Percentiles rank a stretch among this genome's conserved stretches.
phyloP scores from a whole-genome alignment of 2,797 vertebrate genomes.

The Babyrousa celebensis region DNA sequence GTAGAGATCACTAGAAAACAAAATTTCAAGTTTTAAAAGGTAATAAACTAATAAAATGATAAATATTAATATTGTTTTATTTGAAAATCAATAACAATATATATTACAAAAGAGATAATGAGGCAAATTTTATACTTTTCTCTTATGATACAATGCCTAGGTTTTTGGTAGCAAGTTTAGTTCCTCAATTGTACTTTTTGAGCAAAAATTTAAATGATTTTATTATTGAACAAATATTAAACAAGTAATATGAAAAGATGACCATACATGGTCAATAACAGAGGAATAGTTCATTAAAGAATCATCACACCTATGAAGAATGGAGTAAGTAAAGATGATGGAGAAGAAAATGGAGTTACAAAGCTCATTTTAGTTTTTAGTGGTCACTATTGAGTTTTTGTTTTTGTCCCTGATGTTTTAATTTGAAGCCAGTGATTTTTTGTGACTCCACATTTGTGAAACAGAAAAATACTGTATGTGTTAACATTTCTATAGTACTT shows the following conservation, averaged over 20 bases:
- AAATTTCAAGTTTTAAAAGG: neutral
- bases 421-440: neutral
- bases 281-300: neutral
- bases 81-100: neutral
- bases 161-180: neutral
- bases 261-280: neutral
- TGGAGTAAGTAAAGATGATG: neutral
- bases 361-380: neutral
- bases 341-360: neutral
- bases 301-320: neutral
- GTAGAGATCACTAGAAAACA: neutral
- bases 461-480: conserved; percentile 9
- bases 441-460: neutral
- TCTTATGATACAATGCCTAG: neutral
- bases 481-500: conserved; percentile 1
- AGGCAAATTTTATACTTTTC: neutral
- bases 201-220: neutral
- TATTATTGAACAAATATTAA: neutral
- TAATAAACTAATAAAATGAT: neutral
- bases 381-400: neutral
- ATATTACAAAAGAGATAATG: neutral
- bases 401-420: neutral
- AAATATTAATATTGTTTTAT: neutral
- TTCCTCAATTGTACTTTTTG: conserved; percentile 30
- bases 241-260: neutral